Evolutionary conservation across 2,797 vertebrate genomes (phyloP).

Genomic region (Sarcoramphus papa): DNA sequence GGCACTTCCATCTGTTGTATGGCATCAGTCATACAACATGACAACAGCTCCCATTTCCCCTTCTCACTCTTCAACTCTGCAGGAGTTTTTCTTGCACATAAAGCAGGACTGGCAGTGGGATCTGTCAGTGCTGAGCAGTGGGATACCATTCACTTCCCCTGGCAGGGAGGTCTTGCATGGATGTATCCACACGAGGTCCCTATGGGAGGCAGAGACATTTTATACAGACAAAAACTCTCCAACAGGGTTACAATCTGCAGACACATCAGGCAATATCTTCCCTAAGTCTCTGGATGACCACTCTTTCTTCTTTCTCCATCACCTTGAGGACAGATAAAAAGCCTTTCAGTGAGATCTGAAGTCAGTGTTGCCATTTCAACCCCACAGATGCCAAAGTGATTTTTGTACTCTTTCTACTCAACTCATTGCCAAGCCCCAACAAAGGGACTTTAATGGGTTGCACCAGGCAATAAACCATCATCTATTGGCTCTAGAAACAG

Average conservation of each 20-base stretch:
- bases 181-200: neutral
- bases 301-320: neutral
- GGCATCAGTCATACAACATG: neutral
- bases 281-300: neutral
- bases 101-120: neutral
- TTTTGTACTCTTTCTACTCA: conserved; percentile 13
- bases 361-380: neutral
- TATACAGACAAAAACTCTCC: neutral
- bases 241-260: neutral
- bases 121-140: neutral
- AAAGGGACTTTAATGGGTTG: neutral
- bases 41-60: neutral
- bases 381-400: neutral
- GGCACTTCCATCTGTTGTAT: neutral
- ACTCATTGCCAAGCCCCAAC: neutral
- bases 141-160: neutral
- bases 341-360: neutral
- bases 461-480: conserved; percentile 33
- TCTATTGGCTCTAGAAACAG: neutral
- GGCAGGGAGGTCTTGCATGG: neutral
- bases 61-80: neutral
- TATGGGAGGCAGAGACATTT: neutral
- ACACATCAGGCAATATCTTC: neutral
- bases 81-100: neutral
- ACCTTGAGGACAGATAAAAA: neutral